These are phyloP conservation scores for Sycobia sp. DNA, from an alignment of 1,140 invertebrate genomes.

Conservation along the genomic window DNA sequence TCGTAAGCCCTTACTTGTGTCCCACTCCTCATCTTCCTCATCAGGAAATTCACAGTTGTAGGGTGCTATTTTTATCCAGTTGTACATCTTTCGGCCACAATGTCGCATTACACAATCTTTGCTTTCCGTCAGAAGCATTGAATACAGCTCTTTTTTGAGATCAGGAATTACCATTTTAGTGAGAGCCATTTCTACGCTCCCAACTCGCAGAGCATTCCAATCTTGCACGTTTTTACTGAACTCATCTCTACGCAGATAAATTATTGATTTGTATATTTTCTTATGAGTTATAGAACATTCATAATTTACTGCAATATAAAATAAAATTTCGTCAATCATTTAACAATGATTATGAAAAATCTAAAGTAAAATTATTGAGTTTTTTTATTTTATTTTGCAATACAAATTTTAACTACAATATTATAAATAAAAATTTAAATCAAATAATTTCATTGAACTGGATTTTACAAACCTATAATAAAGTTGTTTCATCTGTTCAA, in stretches of 20 bases:
- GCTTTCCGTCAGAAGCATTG: slow-evolving; percentile 82
- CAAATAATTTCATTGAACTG: not conserved
- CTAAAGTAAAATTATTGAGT: too few species aligned
- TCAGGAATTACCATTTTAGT: slow-evolving; percentile 88
- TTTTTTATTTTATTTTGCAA: not conserved
- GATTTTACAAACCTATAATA: slow-evolving; percentile 67
- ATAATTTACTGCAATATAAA: not conserved
- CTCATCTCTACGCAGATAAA: slow-evolving; percentile 84
- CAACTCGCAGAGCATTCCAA: slow-evolving; percentile 90
- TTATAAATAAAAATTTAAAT: not conserved
- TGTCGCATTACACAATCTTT: slow-evolving; percentile 87
- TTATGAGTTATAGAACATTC: too few species aligned
- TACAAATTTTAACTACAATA: not conserved
- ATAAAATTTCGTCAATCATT: too few species aligned
- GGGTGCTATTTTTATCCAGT: slow-evolving; percentile 89
- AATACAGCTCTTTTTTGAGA: slow-evolving; percentile 84
- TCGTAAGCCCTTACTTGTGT: slow-evolving; percentile 81
- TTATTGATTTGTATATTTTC: too few species aligned
- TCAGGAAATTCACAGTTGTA: slow-evolving; percentile 78
- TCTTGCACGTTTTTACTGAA: slow-evolving; percentile 95
- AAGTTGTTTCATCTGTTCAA: slow-evolving; percentile 90
- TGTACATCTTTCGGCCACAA: slow-evolving; percentile 84
- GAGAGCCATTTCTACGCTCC: slow-evolving; percentile 87
- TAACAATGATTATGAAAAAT: too few species aligned
- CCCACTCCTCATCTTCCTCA: slow-evolving; percentile 87